Evolutionary conservation across 2,113 vertebrate genomes (phyloP), one percentile per base, ranked within the genome.

Genomic region (Eonycteris spelaea): DNA sequence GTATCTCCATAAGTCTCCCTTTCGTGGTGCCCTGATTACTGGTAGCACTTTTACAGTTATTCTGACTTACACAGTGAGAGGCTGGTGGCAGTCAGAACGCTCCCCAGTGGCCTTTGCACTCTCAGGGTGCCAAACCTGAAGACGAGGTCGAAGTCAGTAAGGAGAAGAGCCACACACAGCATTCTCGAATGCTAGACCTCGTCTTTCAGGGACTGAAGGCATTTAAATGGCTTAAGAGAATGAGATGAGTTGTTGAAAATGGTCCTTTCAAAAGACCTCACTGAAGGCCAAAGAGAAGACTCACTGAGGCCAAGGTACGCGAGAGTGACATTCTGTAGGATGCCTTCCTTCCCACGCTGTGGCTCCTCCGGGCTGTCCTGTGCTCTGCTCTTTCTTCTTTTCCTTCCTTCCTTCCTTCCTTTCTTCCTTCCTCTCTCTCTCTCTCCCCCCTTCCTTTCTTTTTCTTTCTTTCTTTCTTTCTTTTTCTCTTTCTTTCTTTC

Each of bases 21-120:
- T 40, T 75, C 96, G 55, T 30, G 19, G 21, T 55, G 79, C 83
- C 77, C 4, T 51, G 90, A n/a, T 93, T 96, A 10, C 95, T 97
- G 94, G 71, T 93, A 93, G 91, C 67, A 96, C 53, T 85, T 61
- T 70, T 89, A 90, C 40, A 68, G 67, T 91, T 94, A 84, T 19
- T 83, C 45, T 95, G 86, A 89, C 48, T 94, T 63, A 61, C 92
- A 83, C 53, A 51, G 65, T 75, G 89, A 86, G 92, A 96, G 30
- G 55, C 75, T 61, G 78, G 38, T 59, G 55, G 38, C 89, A 73
- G 33, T 71, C 78, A 59, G 74, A 94, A 93, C 45, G 57, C 89
- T 95, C 86, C 94, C 65, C 77, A 86, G 5, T n/a, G 83, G 70
- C 68, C 21, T 92, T 92, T 94, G 55, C 59, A 70, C 33, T 16